Base-by-base conservation (phyloP, 1,140 invertebrate species). In the Hylyphantes graminicola region DNA sequence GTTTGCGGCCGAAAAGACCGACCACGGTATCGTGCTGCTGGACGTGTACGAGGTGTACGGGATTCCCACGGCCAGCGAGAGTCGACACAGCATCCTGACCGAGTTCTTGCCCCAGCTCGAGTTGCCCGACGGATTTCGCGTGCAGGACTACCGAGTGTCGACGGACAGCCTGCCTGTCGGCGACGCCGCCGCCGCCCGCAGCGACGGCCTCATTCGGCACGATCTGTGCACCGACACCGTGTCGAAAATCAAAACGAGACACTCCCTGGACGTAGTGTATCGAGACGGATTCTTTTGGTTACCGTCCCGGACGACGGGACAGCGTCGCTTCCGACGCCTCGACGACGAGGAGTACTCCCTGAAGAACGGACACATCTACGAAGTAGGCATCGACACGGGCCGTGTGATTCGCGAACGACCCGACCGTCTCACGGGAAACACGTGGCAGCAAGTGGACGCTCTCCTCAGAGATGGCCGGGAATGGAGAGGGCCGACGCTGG, bases 191-290 rank as follows among this genome's bases (percentile, higher is more conserved):
- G n/a, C 15, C 5, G 19, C 12, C 48, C 8, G 12, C 11, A 65
- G 17, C 9, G 63, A 65, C 6, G 63, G 63, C 12, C 48, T 21
- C 19, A 65, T 65, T 19, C 12, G 0, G 7, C 63, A 21, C 6
- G 48, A 65, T 65, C 19, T 19, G 5, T 11, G 17, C 5, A 65
- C n/a, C 7, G 63, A 65, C 17, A 7, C 19, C 19, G 48, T 65
- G 12, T 65, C 48, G 19, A 65, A 65, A 12, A 35, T 65, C 5
- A 65, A 65, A 65, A 5, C 6, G 8, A 65, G 11, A 4, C 63
- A 65, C 48, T 65, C 63, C 11, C 17, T 65, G 63, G 63, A 65
- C 48, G 63, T 8, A 12, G 63, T 65, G 63, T 65, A 65, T 12
- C 19, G 19, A 35, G n/a, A 65, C 7, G 63, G 63, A 7, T 65